These are phyloP conservation scores for Papilio elwesi DNA, from an alignment of 2,888 invertebrate genomes.

Conservation along the genomic window DNA sequence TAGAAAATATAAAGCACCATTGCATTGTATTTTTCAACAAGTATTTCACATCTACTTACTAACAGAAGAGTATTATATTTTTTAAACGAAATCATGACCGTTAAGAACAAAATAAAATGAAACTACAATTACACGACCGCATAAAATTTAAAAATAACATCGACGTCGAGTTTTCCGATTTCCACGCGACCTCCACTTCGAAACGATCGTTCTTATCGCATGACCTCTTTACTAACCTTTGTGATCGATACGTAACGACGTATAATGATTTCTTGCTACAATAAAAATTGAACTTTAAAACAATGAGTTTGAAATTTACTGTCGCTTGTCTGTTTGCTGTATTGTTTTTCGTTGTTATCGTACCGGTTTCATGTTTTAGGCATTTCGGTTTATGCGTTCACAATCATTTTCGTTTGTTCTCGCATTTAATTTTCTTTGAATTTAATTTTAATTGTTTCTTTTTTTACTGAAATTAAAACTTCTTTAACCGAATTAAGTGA, in stretches of 20 bases:
- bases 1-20: no score
- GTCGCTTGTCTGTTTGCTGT: constrained; percentile 45
- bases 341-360: constrained; percentile 69
- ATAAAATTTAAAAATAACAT: constrained; percentile 44
- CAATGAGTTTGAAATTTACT: constrained; percentile 46
- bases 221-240: constrained; percentile 76
- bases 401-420: constrained; percentile 58
- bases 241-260: constrained; percentile 51
- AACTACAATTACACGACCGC: constrained; percentile 19
- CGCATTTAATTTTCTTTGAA: constrained; percentile 41
- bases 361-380: constrained; percentile 64
- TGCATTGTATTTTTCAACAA: no score
- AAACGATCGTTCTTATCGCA: constrained; percentile 69
- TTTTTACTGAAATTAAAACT: no score
- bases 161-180: constrained; percentile 62
- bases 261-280: constrained; percentile 45
- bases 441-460: constrained; percentile 7
- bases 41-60: neutral
- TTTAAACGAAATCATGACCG: constrained; percentile 1
- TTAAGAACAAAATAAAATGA: constrained; percentile 43
- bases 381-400: constrained; percentile 63
- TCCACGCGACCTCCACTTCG: constrained; percentile 70
- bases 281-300: constrained; percentile 51
- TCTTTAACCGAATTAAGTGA: no score
- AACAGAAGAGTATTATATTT: neutral